Evolutionary conservation across 2,797 vertebrate species (phyloP), one percentile per base, ranked within the genome.

Genomic region (Sylvia borin): DNA sequence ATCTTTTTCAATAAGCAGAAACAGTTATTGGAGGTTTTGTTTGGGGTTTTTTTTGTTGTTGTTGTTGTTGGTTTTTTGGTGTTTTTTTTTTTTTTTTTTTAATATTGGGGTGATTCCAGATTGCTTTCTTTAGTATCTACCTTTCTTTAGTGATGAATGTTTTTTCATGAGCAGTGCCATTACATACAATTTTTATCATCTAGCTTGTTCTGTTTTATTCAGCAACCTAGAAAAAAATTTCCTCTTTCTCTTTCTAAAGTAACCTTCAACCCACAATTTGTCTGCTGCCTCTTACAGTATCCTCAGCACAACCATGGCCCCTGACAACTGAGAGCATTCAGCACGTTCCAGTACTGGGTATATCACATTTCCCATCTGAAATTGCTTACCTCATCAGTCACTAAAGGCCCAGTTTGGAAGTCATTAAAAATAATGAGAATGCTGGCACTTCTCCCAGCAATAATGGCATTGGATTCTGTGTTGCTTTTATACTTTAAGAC

Each of bases 391-490:
- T 92, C 84, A 88, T 74, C 89, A 87, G 78, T 54, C 88, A 71
- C 72, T 70, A 75, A 88, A n/a, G 50, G 72, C 66, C 58, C 75
- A 48, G 87, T 92, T 91, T 93, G 65, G 57, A 89, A 95, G 76
- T 72, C 91, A 92, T 95, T 94, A 90, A 91, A 93, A 94, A 75
- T 94, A 96, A 93, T 74, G 84, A 95, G 86, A 92, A 72, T 22
- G 8, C 82, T 95, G 91, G 95, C 85, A 96, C 65, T 85, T 96
- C 75, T 91, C 85, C 87, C 91, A 93, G 78, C 43, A 91, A 74
- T 89, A 96, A 87, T 40, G 36, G 72, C 75, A 80, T 11, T 62
- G 70, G 54, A 66, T 61, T 79, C 72, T 38, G 10, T 26, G 43
- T 66, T 91, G 77, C 73, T 92, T 87, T 87, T 74, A 67, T 85